Base-by-base conservation (phyloP, 2,113 vertebrate genomes). In the Proterorhinus semilunaris region DNA sequence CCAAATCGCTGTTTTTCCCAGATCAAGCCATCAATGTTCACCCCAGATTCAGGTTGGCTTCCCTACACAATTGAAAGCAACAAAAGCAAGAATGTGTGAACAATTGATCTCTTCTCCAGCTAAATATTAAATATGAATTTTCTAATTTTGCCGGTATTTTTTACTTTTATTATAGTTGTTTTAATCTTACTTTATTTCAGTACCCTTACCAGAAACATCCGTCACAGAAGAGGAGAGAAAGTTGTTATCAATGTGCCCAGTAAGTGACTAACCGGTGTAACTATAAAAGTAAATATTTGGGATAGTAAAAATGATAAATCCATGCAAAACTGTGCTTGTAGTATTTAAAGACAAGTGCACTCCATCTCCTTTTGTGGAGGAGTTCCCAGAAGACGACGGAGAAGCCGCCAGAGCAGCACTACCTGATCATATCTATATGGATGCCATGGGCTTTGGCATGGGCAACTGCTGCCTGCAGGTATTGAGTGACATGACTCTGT, bases 381-480 rank as follows among this genome's bases (percentile, higher is more conserved):
- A 67, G 0, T 99, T 99, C 90, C 93, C 94, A 6, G 93, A 94
- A 69, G 95, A 98, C 13, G 95, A 96, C 1, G 94, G 94, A 4
- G 96, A 98, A 79, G 94, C 93, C 0, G 90, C 91, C 5, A 91
- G 86, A 66, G 96, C 95, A 0, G 89, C 94, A 10, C 91, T 96
- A 13, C 94, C 95, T 0, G 94, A 98, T 76, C 95, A 96, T 36
- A 96, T 99, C 82, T 99, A 99, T 80, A 98, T 99, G 98, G 98
- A 99, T 27, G 95, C 95, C 79, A 98, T 98, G 96, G 98, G 98
- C 8, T 99, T 99, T 59, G 98, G 98, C 74, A 98, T 98, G 97
- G 98, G 98, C 73, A 99, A 98, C 86, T 99, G 97, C 75, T 99
- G 98, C 58, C 95, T 99, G 65, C 98, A 99, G 96, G 98, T 98